Evolutionary conservation across 1,140 invertebrate species (phyloP).

Genomic region (Laodelphax striatellus): DNA sequence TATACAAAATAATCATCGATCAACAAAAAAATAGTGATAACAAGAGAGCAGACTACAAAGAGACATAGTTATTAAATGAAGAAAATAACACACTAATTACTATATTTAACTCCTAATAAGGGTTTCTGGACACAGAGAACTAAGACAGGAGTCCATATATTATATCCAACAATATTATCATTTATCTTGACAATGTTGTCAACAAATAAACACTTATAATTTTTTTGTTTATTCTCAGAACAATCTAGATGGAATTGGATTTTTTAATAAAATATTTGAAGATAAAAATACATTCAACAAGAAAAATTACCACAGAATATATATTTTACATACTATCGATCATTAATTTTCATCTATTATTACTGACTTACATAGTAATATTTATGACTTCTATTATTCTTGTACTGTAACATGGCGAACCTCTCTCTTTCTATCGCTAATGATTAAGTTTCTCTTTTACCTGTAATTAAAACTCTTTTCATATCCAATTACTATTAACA

Average conservation of each 20-base stretch:
- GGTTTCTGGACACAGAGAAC: too few relatives aligned
- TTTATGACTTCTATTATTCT: slow-evolving; percentile 17
- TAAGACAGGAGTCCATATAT: too few relatives aligned
- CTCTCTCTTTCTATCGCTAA: slow-evolving; percentile 14
- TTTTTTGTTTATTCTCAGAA: slow-evolving; percentile 3
- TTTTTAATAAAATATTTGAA: slow-evolving; percentile 20
- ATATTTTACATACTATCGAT: slow-evolving; percentile 14
- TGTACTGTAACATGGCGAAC: slow-evolving; percentile 20
- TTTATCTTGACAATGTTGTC: background rate
- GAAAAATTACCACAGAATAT: slow-evolving; percentile 22
- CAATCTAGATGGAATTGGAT: slow-evolving; percentile 7
- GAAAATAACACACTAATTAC: too few relatives aligned
- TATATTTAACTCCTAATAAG: too few relatives aligned
- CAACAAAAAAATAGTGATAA: too few relatives aligned
- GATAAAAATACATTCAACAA: slow-evolving; percentile 26
- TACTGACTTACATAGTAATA: slow-evolving; percentile 21
- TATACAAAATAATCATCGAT: too few relatives aligned
- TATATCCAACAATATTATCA: background rate
- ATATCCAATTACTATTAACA: background rate
- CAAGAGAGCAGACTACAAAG: too few relatives aligned
- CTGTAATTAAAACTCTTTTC: background rate
- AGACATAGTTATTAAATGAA: too few relatives aligned
- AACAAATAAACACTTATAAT: background rate
- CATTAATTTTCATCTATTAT: slow-evolving; percentile 11
- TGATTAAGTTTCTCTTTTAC: slow-evolving; percentile 5